Base-by-base conservation (phyloP, 2,888 invertebrate genomes). In the Drosophila antonietae region DNA sequence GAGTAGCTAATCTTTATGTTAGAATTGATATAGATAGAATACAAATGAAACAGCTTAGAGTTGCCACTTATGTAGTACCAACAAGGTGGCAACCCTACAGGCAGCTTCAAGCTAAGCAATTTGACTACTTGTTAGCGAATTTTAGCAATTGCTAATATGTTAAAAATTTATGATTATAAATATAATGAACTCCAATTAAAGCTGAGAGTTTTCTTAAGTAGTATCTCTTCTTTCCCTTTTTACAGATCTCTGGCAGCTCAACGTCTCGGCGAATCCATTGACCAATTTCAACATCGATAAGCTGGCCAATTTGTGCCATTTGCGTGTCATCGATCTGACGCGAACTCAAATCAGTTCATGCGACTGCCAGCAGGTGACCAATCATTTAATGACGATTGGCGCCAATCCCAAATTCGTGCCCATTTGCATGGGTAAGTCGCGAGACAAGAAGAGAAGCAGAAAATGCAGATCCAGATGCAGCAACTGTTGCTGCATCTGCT, bases 241-340 rank as follows among this genome's bases (percentile, higher is more conserved):
- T 43, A 92, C 43, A 92, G 94, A 94, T 53, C 88, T 96, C 41
- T 84, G 91, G 62, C 92, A 94, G 56, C 94, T 96, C 66, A 96
- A 96, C 84, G 93, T 95, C 47, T 95, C 96, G 0, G 88, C 92
- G 53, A 96, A 96, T 89, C 92, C 93, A 0, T 92, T 96, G 53
- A 84, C 64, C 39, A 76, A 91, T 33, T 85, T 92, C 35, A 81
- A 80, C 6, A 93, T 94, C 6, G 91, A 93, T 33, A 94, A 94
- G 60, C 93, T 96, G 75, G 95, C 95, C 0, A 92, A 94, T 3
- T 94, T 95, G 93, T 96, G 96, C 90, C 94, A 94, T 68, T 92
- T 96, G 37, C 92, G 92, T 68, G 93, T 93, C 71, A 93, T 96
- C 44, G 95, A 95, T 88, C 84, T 94, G 83, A 90, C 89, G 57